A percentile compares a stretch with the other conserved stretches of the same genome.
These are phyloP conservation scores for Leptinotarsa peninsularis DNA, from an alignment of 2,888 invertebrate genomes.

Conservation along the genomic window DNA sequence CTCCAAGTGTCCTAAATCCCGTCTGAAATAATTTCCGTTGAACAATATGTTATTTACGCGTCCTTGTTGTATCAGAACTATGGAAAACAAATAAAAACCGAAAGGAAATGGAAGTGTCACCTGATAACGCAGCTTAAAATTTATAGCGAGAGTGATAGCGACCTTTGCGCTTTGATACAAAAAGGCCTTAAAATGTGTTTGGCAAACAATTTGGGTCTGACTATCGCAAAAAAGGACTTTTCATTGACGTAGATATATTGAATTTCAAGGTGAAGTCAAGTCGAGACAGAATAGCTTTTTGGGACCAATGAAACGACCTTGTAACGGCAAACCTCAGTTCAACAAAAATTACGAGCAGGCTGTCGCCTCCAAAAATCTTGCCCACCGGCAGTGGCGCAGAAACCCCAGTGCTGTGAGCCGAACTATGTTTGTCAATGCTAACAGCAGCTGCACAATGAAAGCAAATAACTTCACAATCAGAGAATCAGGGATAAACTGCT, in stretches of 20 bases:
- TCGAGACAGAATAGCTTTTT: not conserved
- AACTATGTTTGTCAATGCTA: no score
- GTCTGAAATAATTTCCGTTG: not conserved
- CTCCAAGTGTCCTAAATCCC: not conserved
- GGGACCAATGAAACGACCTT: not conserved
- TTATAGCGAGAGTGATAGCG: slow-evolving; percentile 38
- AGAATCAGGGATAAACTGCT: no score
- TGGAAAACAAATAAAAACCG: slow-evolving; percentile 34
- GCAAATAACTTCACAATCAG: no score
- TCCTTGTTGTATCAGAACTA: slow-evolving; percentile 27
- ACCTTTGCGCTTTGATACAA: slow-evolving; percentile 32
- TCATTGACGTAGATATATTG: slow-evolving; percentile 27
- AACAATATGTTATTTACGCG: slow-evolving; percentile 24
- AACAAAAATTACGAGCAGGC: no score
- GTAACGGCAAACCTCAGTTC: no score
- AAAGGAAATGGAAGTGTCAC: slow-evolving; percentile 41
- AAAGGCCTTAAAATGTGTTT: slow-evolving; percentile 32
- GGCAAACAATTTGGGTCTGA: slow-evolving; percentile 29
- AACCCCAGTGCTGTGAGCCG: no score
- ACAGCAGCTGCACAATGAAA: no score
- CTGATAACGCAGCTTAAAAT: slow-evolving; percentile 35
- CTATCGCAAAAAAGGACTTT: slow-evolving; percentile 21
- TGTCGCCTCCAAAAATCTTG: no score
- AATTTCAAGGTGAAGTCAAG: slow-evolving; percentile 4
- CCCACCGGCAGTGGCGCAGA: no score